Evolutionary conservation across 2,888 invertebrate species (phyloP), one percentile per base, ranked within the genome.

Genomic region (Oligia latruncula): DNA sequence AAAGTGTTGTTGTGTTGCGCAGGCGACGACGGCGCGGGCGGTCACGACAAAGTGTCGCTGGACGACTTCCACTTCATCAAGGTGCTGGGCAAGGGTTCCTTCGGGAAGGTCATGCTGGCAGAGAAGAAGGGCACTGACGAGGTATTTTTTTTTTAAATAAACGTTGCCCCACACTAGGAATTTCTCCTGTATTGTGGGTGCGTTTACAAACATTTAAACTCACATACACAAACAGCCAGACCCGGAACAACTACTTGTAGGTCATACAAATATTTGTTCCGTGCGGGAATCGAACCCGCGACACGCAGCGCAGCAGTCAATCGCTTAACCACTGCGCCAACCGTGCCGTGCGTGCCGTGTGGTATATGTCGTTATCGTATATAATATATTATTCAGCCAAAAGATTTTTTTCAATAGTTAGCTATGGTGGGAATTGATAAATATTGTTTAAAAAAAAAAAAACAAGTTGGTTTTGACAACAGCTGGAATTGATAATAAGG

Each of bases 71-170:
- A 98, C 94, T 99, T 99, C 96, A 99, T 99, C 94, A 99, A 99
- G 97, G 99, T 99, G 90, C 97, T 99, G 85, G 99, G 99, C 86
- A 99, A 99, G 97, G 99, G 99, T 75, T 99, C 99, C 93, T 99
- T 99, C 96, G 99, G 99, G 81, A 99, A 99, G 97, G 99, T 99
- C 74, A 99, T 99, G 99, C 97, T 99, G 83, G 99, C 99, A 0
- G 99, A 99, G 96, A 98, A 98, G 94, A 99, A 98, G 95, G 98
- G 98, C 88, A 98, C 98, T 35, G 99, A 99, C 81, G 99, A 99
- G 97, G 97, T n/a, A n/a, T n/a, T n/a, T n/a, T n/a, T n/a, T n/a
- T n/a, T n/a, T n/a, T n/a, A n/a, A n/a, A n/a, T n/a, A n/a, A n/a
- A n/a, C n/a, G n/a, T n/a, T n/a, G n/a, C n/a, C n/a, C n/a, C n/a